Evolutionary conservation across 2,113 vertebrate genomes (phyloP), one percentile per base, ranked within the genome.

Genomic region (Budorcas taxicolor): DNA sequence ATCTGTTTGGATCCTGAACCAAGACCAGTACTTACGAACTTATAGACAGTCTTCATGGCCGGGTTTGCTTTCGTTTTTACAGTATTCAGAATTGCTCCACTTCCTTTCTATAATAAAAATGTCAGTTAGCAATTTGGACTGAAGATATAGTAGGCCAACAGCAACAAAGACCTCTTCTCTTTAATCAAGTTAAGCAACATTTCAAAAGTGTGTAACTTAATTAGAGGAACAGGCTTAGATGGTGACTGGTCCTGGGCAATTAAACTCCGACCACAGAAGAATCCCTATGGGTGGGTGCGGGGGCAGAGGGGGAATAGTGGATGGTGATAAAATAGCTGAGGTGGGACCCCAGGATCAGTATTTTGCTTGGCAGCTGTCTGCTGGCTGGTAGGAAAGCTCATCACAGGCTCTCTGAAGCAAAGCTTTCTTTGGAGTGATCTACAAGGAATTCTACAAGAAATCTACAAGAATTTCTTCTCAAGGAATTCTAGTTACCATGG

Each of bases 1-100:
- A 13, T 1, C 3, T 97, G 94, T 96, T 96, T 96, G 97, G 90
- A 84, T 97, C 97, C 95, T 78, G 96, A 97, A 95, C 96, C 50
- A 62, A 58, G 87, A 97, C 92, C 50, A 12, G 10, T 98, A 99
- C 99, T 99, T 99, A 99, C 99, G 98, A 99, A 99, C 98, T 99
- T 99, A 98, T 99, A 99, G 97, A 99, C 99, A 0, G 99, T 99
- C 98, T 99, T 99, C 99, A 99, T 99, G 80, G 99, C 99, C 0
- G 99, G 99, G 97, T 99, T 99, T 19, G 99, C 99, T 98, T 99
- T 99, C 10, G 99, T 99, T 99, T 99, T 99, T 96, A 99, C 99
- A 1, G 99, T 99, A 97, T 99, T 99, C 97, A 99, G 99, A 98
- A 99, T 99, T 78, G 99, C 99, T n/a, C 99, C 99, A 14, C 99